phyloP scores from a whole-genome alignment of 2,113 vertebrate species.

The Felis chaus region DNA sequence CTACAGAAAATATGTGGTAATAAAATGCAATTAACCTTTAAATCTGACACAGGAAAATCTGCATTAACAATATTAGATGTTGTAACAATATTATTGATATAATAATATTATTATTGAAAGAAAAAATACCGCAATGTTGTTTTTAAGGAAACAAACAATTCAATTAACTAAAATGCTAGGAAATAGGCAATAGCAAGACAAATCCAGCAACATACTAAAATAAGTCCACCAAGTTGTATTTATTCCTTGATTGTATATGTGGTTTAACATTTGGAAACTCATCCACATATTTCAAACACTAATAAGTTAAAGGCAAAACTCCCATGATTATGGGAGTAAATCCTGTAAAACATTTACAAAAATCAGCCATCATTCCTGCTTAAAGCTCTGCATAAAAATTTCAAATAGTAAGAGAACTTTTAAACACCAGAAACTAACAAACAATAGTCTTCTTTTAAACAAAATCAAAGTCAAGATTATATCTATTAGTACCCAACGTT shows the following conservation, averaged over 20 bases:
- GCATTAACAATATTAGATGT: neutral
- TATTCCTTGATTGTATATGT: neutral
- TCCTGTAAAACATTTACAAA: neutral
- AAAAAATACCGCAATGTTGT: neutral
- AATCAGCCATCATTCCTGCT: neutral
- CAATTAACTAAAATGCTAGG: neutral
- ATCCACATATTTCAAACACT: constrained; percentile 3
- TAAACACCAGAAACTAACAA: neutral
- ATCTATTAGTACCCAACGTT: neutral
- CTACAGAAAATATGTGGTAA: neutral
- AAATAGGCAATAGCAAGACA: neutral
- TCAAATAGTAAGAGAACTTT: neutral
- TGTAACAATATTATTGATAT: neutral
- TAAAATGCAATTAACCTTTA: constrained; percentile 11
- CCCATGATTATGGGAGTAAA: neutral
- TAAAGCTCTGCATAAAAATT: neutral
- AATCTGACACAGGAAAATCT: neutral
- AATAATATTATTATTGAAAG: neutral
- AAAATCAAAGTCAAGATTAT: constrained; percentile 17
- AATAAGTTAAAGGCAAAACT: constrained; percentile 20
- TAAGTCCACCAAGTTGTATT: neutral
- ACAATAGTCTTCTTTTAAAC: neutral
- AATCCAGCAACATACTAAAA: neutral
- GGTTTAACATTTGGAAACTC: neutral
- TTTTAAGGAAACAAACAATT: neutral